phyloP scores from a whole-genome alignment of 2,888 invertebrate genomes.

The Stegana nigrithorax region DNA sequence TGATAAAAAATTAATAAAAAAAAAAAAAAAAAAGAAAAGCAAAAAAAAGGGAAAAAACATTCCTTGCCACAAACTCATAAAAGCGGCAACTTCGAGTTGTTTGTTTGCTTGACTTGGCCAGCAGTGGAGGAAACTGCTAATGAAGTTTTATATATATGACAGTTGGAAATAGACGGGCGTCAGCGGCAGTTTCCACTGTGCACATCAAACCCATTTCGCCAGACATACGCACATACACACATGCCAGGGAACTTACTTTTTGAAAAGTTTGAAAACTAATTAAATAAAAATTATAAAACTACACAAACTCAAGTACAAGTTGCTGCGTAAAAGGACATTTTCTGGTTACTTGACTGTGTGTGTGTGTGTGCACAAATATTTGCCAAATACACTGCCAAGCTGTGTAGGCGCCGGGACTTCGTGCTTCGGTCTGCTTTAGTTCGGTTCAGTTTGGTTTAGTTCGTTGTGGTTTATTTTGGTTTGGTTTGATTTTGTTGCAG shows the following conservation, averaged over 20 bases:
- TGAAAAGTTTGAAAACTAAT: constrained; percentile 58
- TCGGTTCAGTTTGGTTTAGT: no score
- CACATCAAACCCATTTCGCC: constrained; percentile 26
- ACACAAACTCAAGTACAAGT: constrained; percentile 51
- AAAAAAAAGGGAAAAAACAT: background rate
- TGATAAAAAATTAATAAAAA: background rate
- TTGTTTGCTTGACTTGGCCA: constrained; percentile 8
- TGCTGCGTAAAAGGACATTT: constrained; percentile 44
- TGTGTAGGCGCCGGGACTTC: no score
- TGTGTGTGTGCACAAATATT: constrained; percentile 14
- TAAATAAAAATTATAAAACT: constrained; percentile 63
- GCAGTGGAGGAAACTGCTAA: background rate
- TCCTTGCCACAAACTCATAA: constrained; percentile 49
- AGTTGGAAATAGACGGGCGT: background rate
- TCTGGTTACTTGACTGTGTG: constrained; percentile 20
- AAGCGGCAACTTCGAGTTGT: constrained; percentile 54
- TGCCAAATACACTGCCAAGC: background rate
- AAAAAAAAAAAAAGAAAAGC: background rate
- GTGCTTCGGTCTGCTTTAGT: no score
- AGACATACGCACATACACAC: constrained; percentile 21
- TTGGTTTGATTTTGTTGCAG: background rate
- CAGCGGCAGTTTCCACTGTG: background rate
- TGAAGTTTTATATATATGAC: background rate
- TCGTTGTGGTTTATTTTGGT: background rate
- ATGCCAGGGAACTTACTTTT: constrained; percentile 33